phyloP scores from a whole-genome alignment of 2,113 vertebrate genomes.

The Psittacus erithacus region DNA sequence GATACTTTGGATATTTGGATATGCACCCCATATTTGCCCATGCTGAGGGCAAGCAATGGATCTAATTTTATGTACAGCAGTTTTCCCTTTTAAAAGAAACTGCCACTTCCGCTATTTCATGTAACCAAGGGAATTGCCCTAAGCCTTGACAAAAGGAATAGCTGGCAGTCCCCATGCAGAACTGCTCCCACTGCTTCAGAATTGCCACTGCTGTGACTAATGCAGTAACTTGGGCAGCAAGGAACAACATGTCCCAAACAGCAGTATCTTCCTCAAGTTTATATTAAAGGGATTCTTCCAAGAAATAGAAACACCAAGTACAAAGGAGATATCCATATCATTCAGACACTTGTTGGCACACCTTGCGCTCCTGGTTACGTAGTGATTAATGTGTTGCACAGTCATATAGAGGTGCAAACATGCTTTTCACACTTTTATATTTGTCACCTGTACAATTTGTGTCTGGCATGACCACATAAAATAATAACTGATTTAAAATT shows the following conservation, averaged over 20 bases:
- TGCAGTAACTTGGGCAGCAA: neutral
- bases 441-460: neutral
- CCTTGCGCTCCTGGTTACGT: neutral
- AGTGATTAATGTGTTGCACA: neutral
- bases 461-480: neutral
- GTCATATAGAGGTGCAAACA: fast-evolving
- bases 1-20: neutral
- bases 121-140: neutral
- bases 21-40: neutral
- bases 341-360: neutral
- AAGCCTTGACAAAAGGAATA: neutral
- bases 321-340: neutral
- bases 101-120: neutral
- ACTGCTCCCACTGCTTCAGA: neutral
- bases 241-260: neutral
- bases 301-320: neutral
- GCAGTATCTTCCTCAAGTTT: neutral
- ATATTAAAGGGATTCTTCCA: neutral
- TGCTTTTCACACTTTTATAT: neutral
- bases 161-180: neutral
- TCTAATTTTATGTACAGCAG: neutral
- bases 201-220: neutral
- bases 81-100: neutral
- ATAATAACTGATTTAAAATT: neutral
- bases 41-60: neutral